These are phyloP conservation scores for Tiaroga cobitis DNA, from an alignment of 2,797 vertebrate species.

Conservation along the genomic window DNA sequence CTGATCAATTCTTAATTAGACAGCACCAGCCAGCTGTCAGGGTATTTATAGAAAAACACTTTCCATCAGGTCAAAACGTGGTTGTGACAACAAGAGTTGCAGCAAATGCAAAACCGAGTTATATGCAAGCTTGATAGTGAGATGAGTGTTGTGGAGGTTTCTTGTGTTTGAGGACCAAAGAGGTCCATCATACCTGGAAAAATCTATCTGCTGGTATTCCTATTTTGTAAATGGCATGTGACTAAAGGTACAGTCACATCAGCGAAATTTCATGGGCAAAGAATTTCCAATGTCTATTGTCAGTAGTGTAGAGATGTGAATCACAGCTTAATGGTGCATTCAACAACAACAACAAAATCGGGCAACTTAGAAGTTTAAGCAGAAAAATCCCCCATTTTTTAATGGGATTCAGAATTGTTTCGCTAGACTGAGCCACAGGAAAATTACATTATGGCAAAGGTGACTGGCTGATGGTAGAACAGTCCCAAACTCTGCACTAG, in stretches of 20 bases:
- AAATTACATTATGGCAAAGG: not conserved
- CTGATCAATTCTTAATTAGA: conserved; percentile 68
- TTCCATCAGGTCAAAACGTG: conserved; percentile 61
- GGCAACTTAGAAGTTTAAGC: not conserved
- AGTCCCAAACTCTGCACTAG: not conserved
- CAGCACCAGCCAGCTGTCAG: conserved; percentile 57
- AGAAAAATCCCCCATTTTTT: not conserved
- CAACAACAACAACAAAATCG: too few relatives aligned
- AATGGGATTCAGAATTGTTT: not conserved
- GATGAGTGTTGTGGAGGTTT: not conserved
- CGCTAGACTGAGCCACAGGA: not conserved
- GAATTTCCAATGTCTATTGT: not conserved
- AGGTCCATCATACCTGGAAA: not conserved
- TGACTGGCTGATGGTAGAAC: not conserved
- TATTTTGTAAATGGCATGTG: not conserved
- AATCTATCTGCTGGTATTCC: not conserved
- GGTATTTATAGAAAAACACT: conserved; percentile 63
- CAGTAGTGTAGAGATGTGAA: not conserved
- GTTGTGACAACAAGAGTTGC: conserved; percentile 57
- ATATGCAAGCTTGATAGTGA: conserved; percentile 15
- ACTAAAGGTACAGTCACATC: not conserved
- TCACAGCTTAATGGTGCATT: not conserved
- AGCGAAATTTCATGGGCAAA: not conserved
- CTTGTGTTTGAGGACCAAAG: not conserved
- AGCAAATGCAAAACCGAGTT: conserved; percentile 38